These are phyloP conservation scores for Aleadryas rufinucha DNA, from an alignment of 2,113 vertebrate genomes.

Conservation along the genomic window DNA sequence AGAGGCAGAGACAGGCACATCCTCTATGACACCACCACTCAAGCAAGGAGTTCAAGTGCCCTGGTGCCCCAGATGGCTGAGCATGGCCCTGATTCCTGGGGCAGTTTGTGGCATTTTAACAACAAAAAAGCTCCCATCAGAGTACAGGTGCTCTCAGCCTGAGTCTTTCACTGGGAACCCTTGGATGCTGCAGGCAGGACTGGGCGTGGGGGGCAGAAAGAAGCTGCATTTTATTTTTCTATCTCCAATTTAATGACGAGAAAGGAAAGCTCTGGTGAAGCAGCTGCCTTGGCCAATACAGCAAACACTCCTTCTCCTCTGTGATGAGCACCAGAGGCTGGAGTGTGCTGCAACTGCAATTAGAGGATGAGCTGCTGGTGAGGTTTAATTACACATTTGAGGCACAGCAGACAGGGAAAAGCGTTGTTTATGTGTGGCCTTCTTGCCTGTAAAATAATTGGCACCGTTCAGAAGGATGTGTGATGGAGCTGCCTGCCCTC, in stretches of 20 bases:
- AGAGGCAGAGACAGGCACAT: background rate
- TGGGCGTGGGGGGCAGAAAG: background rate
- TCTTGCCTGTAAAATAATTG: background rate
- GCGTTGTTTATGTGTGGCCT: background rate
- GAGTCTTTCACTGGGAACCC: background rate
- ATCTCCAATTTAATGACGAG: background rate
- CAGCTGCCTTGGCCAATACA: background rate
- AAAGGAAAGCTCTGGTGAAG: background rate
- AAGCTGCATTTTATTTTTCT: background rate
- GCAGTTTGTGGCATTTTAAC: background rate
- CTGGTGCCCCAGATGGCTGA: background rate
- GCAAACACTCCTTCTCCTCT: background rate
- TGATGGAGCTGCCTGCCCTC: background rate
- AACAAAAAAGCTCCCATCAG: background rate
- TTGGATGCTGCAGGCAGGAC: background rate
- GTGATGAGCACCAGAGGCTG: background rate
- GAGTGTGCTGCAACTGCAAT: background rate
- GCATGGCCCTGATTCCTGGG: background rate
- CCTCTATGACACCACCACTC: background rate
- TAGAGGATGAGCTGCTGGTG: background rate
- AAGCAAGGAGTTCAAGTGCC: background rate
- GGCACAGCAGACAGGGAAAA: background rate
- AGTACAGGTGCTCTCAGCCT: background rate
- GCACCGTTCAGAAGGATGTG: background rate
- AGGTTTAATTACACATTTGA: slow-evolving; percentile 16